Conservation (phyloP, 2,113 vertebrate genomes). For the Excalfactoria chinensis region DNA sequence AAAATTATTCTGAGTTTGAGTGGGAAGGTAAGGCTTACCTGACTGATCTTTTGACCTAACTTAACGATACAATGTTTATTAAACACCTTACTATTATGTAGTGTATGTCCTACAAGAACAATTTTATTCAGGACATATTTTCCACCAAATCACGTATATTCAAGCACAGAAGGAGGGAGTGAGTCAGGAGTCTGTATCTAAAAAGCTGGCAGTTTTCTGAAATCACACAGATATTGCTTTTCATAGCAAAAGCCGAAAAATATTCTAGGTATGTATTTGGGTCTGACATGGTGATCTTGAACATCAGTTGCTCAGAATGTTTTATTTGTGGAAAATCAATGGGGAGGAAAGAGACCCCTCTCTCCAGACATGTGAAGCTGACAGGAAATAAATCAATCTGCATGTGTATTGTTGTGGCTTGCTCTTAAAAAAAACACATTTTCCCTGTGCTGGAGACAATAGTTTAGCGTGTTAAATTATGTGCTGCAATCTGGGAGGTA, state of each 20-base stretch:
- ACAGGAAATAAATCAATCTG: neutral
- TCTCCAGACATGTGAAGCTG: neutral
- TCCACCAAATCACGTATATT: neutral
- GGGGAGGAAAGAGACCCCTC: neutral
- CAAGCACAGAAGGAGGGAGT: neutral
- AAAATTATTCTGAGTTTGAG: neutral
- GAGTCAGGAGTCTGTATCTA: constrained; percentile 3
- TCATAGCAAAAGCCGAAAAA: constrained; percentile 13
- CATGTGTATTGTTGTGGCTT: neutral
- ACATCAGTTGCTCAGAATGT: neutral
- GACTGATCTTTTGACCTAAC: neutral
- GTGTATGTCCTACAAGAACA: neutral
- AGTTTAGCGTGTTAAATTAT: constrained; percentile 6
- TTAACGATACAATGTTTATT: neutral
- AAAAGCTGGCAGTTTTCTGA: constrained; percentile 22
- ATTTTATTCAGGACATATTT: neutral
- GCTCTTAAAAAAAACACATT: neutral
- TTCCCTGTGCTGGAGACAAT: neutral
- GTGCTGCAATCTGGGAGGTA: constrained; percentile 9
- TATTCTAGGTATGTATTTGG: neutral
- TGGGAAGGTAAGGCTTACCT: neutral
- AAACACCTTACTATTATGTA: neutral
- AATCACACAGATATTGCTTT: neutral
- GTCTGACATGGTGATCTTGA: neutral
- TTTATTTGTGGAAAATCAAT: neutral